phyloP scores from a whole-genome alignment of 2,888 invertebrate genomes.

The Poecilus cupreus region DNA sequence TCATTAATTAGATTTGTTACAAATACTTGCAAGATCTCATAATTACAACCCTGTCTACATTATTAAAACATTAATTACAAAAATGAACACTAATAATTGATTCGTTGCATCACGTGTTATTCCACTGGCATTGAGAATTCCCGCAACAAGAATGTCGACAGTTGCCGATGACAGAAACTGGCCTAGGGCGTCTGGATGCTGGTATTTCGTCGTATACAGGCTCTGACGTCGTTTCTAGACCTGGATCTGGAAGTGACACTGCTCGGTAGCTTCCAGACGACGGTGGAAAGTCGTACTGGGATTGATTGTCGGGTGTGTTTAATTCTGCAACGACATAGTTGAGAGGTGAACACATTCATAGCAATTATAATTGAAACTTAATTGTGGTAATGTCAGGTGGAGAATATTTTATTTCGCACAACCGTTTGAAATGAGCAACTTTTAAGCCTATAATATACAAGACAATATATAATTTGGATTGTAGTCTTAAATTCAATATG shows the following conservation, averaged over 20 bases:
- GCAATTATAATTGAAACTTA: neutral
- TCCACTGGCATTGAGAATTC: conserved; percentile 6
- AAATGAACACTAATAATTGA: neutral
- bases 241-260: conserved; percentile 69
- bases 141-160: conserved; percentile 21
- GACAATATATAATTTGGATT: no score
- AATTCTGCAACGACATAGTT: neutral
- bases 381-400: neutral
- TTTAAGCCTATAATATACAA: no score
- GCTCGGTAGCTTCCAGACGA: conserved; percentile 70
- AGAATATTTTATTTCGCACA: no score
- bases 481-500: no score
- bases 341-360: neutral
- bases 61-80: neutral
- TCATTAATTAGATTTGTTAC: neutral
- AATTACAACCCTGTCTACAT: neutral
- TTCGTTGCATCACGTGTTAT: conserved; percentile 8
- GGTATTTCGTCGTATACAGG: conserved; percentile 83
- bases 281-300: conserved; percentile 76
- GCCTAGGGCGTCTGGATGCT: conserved; percentile 60
- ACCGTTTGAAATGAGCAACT: no score
- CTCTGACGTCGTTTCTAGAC: conserved; percentile 70
- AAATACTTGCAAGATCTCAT: neutral
- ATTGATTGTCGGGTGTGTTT: neutral
- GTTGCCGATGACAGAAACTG: conserved; percentile 48